phyloP scores from a whole-genome alignment of 2,797 vertebrate genomes.

The Bradypodion ventrale region DNA sequence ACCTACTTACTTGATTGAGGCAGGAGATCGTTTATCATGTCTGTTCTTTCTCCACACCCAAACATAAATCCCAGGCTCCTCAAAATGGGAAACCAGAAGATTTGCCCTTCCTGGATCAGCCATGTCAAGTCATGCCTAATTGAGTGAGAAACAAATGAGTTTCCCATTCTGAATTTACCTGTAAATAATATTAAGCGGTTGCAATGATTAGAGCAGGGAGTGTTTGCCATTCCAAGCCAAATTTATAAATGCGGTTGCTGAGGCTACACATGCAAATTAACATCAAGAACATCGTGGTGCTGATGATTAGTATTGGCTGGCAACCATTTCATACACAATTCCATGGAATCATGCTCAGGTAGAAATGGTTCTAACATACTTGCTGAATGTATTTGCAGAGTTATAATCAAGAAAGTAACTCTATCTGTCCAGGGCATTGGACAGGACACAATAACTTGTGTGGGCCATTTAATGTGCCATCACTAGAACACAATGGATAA shows the following conservation, averaged over 20 bases:
- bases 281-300: background rate
- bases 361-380: no score
- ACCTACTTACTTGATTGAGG: background rate
- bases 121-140: background rate
- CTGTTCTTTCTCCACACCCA: slow-evolving; percentile 26
- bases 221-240: background rate
- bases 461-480: no score
- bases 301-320: background rate
- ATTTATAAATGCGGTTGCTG: background rate
- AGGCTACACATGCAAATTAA: background rate
- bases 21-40: slow-evolving; percentile 8
- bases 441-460: no score
- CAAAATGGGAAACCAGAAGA: background rate
- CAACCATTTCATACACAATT: background rate
- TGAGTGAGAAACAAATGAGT: background rate
- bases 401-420: no score
- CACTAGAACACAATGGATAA: no score
- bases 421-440: background rate
- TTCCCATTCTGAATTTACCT: slow-evolving; percentile 2
- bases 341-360: no score
- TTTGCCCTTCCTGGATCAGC: slow-evolving; percentile 10
- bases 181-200: slow-evolving; percentile 19
- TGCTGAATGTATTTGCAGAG: no score
- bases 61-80: background rate
- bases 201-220: background rate